Percentiles rank a stretch among this genome's conserved stretches.
Conservation (phyloP, 2,797 vertebrate species). For the Iguana delicatissima region DNA sequence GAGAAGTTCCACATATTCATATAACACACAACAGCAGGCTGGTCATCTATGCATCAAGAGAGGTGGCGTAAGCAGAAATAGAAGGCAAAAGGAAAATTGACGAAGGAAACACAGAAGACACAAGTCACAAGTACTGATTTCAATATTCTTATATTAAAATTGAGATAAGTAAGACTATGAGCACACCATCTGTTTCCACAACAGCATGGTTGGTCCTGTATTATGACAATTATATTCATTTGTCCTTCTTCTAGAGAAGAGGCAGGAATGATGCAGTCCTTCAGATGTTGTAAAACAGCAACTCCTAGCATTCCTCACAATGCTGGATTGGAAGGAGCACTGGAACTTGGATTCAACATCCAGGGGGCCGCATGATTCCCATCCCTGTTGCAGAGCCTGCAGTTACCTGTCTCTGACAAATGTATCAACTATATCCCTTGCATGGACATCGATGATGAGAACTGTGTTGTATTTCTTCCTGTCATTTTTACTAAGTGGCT, state of each 20-base stretch:
- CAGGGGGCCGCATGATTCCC: too few relatives aligned
- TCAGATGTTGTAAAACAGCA: too few relatives aligned
- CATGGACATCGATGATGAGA: conserved; percentile 96
- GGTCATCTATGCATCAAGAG: neutral
- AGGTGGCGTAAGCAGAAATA: neutral
- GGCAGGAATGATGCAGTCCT: too few relatives aligned
- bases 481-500: conserved; percentile 89
- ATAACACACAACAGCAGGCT: neutral
- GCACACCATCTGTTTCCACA: neutral
- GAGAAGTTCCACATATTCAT: fast-evolving
- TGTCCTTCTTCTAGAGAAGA: neutral
- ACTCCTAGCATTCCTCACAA: too few relatives aligned
- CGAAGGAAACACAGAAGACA: neutral
- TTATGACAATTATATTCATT: neutral
- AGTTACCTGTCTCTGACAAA: conserved; percentile 91
- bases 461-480: conserved; percentile 93
- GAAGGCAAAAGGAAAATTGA: neutral
- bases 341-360: too few relatives aligned
- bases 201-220: neutral
- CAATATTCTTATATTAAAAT: neutral
- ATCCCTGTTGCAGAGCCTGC: too few relatives aligned
- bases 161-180: neutral
- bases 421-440: conserved; percentile 93
- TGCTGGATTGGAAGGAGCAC: too few relatives aligned
- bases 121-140: neutral